These are phyloP conservation scores for Muschampia plurimacula DNA, from an alignment of 2,888 invertebrate genomes.

Conservation along the genomic window DNA sequence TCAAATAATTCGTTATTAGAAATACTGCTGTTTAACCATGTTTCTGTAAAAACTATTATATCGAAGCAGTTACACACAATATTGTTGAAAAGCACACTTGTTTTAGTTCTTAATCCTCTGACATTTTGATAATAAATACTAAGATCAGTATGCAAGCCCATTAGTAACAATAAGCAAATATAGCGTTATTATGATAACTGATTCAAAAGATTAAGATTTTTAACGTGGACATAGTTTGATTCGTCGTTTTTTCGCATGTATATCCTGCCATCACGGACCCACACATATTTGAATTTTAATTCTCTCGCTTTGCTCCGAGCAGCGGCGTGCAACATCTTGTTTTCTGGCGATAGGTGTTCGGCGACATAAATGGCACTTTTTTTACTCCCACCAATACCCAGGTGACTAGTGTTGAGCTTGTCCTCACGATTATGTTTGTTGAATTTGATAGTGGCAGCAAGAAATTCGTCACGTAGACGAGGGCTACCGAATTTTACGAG, in stretches of 20 bases:
- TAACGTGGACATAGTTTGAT: background rate
- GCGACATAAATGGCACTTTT: conserved; percentile 6
- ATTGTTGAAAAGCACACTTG: conserved; percentile 1
- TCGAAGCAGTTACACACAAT: conserved; percentile 1
- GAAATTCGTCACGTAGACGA: conserved; percentile 3
- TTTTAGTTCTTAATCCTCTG: background rate
- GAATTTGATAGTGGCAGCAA: background rate
- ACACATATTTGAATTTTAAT: conserved; percentile 2
- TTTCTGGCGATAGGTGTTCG: background rate
- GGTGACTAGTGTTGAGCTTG: background rate
- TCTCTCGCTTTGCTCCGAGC: background rate
- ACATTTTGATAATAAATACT: conserved; percentile 7
- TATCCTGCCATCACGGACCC: conserved; percentile 7
- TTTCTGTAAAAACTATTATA: conserved; percentile 6
- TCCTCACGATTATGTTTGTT: background rate
- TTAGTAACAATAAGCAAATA: conserved; percentile 1
- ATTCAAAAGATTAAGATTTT: background rate
- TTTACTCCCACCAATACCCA: conserved; percentile 5
- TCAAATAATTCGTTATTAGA: conserved; percentile 5
- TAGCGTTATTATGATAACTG: conserved; percentile 1
- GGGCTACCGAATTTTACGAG: conserved; percentile 7
- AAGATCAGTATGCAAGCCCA: background rate
- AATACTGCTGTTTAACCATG: background rate
- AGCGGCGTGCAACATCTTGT: conserved; percentile 2
- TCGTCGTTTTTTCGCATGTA: background rate